Evolutionary conservation across 2,888 invertebrate genomes (phyloP), one percentile per base, ranked within the genome.

Genomic region (Copidosoma aretas): DNA sequence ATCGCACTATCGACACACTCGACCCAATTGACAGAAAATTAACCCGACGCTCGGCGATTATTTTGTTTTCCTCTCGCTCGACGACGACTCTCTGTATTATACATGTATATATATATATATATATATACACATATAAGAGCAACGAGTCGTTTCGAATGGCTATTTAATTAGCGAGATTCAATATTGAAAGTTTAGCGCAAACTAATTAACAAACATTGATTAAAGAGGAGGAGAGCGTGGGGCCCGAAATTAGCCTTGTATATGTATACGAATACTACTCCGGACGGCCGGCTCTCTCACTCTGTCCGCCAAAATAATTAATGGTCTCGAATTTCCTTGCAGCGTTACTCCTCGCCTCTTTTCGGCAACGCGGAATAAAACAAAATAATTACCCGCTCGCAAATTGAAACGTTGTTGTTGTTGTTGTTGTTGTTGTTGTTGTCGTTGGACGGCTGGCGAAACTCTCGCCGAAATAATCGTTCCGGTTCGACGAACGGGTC

Each of bases 121-220:
- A n/a, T n/a, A n/a, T n/a, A n/a, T n/a, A n/a, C n/a, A n/a, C n/a
- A n/a, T n/a, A n/a, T n/a, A n/a, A n/a, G n/a, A n/a, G n/a, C n/a
- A n/a, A n/a, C n/a, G n/a, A n/a, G 43, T 46, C 3, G 2, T 24
- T 22, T 25, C 24, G 24, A 52, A 52, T 52, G 21, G 14, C 1
- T 8, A 21, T 21, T 24, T 58, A 58, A 58, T 41, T 19, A 25
- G 25, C 17, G 25, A 51, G 41, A 51, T 57, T 51, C 17, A 21
- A 57, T 25, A 64, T 57, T 17, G 15, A 21, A 39, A 32, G 32
- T 24, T 46, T 25, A 14, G 21, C 46, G 19, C 21, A 17, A n/a
- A 64, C 17, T 64, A 64, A 64, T 64, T 64, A 51, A 1, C 5
- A 21, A 0, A 4, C 10, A 1, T n/a, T 57, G 39, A 57, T 57